Evolutionary conservation across 2,113 vertebrate species (phyloP).

Genomic region (Perca schrenkii): DNA sequence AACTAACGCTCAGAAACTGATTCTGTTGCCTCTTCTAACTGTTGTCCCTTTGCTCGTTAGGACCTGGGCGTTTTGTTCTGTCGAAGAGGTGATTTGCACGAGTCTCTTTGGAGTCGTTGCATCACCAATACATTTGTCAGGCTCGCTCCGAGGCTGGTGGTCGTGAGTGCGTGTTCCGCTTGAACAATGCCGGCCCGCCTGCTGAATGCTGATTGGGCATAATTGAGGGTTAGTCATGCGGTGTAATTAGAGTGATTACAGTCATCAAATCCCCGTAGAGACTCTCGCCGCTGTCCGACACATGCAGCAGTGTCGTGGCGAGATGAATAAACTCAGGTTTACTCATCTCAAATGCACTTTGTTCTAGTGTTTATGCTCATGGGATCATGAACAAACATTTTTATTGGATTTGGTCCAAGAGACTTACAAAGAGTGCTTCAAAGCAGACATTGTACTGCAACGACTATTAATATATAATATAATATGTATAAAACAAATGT

Average conservation of each 20-base stretch:
- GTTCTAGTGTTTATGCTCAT: background rate
- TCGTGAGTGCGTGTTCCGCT: background rate
- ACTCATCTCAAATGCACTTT: background rate
- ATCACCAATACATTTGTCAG: background rate
- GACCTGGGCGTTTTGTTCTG: background rate
- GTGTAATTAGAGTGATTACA: slow-evolving; percentile 60
- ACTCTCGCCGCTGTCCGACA: background rate
- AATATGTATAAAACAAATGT: no score
- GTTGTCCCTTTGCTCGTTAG: background rate
- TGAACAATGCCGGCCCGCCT: slow-evolving; percentile 4
- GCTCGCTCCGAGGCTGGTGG: background rate
- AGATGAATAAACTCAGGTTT: background rate
- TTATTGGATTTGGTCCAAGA: background rate
- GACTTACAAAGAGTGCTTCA: background rate
- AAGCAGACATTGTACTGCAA: background rate
- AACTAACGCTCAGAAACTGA: background rate
- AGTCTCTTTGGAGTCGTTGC: background rate
- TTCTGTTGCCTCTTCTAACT: background rate
- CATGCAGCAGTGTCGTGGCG: background rate
- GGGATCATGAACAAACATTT: background rate
- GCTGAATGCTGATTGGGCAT: slow-evolving; percentile 55
- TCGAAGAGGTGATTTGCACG: background rate
- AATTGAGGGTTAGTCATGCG: slow-evolving; percentile 49
- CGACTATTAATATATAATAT: no score
- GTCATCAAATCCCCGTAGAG: slow-evolving; percentile 34